Conservation (phyloP, 2,797 vertebrate genomes). For the Sandelia bainsii region DNA sequence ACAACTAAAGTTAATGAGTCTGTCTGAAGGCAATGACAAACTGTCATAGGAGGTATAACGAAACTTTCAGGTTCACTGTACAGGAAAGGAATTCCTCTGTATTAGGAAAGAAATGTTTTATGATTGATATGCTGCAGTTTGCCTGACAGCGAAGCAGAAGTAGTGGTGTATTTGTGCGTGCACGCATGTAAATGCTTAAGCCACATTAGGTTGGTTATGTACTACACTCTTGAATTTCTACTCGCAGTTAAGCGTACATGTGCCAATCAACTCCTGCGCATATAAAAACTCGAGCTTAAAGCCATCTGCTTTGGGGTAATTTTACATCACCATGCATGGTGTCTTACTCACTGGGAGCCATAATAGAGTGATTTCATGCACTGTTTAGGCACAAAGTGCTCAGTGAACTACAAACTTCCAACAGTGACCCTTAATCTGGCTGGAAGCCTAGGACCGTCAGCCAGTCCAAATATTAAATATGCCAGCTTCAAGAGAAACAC, state of each 20-base stretch:
- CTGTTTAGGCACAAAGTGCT: slow-evolving; percentile 70
- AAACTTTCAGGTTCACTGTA: slow-evolving; percentile 7
- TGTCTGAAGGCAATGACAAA: slow-evolving; percentile 2
- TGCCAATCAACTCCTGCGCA: neutral
- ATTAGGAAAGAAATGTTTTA: slow-evolving; percentile 50
- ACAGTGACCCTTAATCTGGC: slow-evolving; percentile 45
- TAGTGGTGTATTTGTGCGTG: neutral
- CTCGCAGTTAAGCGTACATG: neutral
- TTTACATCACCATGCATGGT: slow-evolving; percentile 37
- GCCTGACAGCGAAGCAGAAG: slow-evolving; percentile 13
- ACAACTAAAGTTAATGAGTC: neutral
- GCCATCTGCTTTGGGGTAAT: slow-evolving; percentile 30
- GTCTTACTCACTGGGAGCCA: slow-evolving; percentile 25
- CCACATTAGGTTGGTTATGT: neutral
- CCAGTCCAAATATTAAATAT: slow-evolving; percentile 50
- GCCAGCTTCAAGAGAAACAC: slow-evolving; percentile 9
- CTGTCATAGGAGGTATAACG: slow-evolving; percentile 9
- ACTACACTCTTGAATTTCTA: neutral
- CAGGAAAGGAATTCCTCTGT: slow-evolving; percentile 49
- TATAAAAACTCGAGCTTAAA: slow-evolving; percentile 5
- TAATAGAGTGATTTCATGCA: slow-evolving; percentile 64
- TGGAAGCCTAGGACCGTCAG: slow-evolving; percentile 27
- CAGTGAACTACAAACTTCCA: slow-evolving; percentile 59
- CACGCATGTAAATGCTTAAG: neutral
- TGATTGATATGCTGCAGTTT: slow-evolving; percentile 38